phyloP scores from a whole-genome alignment of 2,888 invertebrate genomes.

The Magallana nippona region DNA sequence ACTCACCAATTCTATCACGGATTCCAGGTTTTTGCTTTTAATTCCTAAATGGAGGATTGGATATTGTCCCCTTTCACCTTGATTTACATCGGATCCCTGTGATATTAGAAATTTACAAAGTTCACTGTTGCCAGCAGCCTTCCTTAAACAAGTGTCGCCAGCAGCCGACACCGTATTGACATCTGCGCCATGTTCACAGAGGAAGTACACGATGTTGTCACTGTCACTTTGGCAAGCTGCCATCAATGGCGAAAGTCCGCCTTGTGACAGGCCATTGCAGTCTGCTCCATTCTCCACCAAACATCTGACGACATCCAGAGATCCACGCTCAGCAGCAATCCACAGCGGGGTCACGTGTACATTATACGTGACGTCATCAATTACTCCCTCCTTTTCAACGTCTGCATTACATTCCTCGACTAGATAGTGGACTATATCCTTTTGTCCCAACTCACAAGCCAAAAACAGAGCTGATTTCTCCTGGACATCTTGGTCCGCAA shows the following conservation, averaged over 20 bases:
- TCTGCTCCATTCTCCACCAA: constrained; percentile 45
- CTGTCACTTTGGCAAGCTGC: constrained; percentile 47
- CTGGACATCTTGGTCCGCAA: constrained; percentile 45
- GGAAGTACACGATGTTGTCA: constrained; percentile 30
- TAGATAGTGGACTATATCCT: constrained; percentile 42
- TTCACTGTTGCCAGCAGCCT: constrained; percentile 43
- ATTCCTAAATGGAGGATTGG: constrained; percentile 47
- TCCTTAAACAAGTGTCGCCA: constrained; percentile 43
- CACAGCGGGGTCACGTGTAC: constrained; percentile 45
- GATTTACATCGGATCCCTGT: constrained; percentile 42
- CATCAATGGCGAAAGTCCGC: constrained; percentile 37
- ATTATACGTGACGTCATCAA: constrained; percentile 26
- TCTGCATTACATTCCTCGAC: constrained; percentile 42
- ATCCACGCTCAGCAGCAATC: constrained; percentile 42
- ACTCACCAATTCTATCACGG: constrained; percentile 39
- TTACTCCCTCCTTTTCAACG: constrained; percentile 30
- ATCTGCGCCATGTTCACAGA: constrained; percentile 46
- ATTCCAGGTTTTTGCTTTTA: constrained; percentile 36
- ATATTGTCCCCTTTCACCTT: constrained; percentile 39
- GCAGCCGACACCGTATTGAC: constrained; percentile 44
- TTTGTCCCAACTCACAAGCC: constrained; percentile 42
- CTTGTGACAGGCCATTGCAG: constrained; percentile 13
- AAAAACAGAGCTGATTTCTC: constrained; percentile 45
- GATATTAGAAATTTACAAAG: constrained; percentile 42
- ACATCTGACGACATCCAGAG: constrained; percentile 35